A percentile compares a stretch with the other conserved stretches of the same genome.
These are phyloP conservation scores for Xestobium rufovillosum DNA, from an alignment of 2,888 invertebrate species.

Conservation along the genomic window DNA sequence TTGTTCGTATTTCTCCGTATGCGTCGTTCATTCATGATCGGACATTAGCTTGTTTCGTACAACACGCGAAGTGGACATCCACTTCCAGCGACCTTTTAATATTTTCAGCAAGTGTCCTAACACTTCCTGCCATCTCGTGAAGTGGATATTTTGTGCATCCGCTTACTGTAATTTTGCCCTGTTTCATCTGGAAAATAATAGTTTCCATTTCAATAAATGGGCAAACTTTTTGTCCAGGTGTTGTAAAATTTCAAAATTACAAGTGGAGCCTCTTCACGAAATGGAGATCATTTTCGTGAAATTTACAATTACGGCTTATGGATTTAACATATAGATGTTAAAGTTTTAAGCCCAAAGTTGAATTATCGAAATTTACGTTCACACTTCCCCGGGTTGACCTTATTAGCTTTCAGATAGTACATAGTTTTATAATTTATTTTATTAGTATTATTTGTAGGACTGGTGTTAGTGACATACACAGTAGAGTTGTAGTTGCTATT, in stretches of 20 bases:
- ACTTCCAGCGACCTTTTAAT: not conserved
- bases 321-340: not conserved
- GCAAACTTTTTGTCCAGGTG: not conserved
- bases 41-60: too few species aligned
- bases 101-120: too few species aligned
- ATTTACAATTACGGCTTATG: constrained; percentile 1
- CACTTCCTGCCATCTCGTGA: too few species aligned
- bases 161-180: not conserved
- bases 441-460: too few species aligned
- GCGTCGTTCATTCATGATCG: too few species aligned
- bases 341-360: not conserved
- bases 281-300: constrained; percentile 2
- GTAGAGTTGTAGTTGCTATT: too few species aligned
- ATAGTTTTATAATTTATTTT: too few species aligned
- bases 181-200: not conserved
- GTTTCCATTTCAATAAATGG: constrained; percentile 1
- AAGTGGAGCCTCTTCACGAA: not conserved
- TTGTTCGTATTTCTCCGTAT: too few species aligned
- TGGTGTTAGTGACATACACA: too few species aligned
- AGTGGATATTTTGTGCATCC: constrained; percentile 2
- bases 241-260: not conserved
- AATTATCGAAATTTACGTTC: constrained; percentile 1
- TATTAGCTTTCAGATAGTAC: too few species aligned
- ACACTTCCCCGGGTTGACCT: too few species aligned
- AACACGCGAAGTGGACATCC: not conserved